Conservation (phyloP, 2,113 vertebrate species). For the Mesembrinibis cayennensis region DNA sequence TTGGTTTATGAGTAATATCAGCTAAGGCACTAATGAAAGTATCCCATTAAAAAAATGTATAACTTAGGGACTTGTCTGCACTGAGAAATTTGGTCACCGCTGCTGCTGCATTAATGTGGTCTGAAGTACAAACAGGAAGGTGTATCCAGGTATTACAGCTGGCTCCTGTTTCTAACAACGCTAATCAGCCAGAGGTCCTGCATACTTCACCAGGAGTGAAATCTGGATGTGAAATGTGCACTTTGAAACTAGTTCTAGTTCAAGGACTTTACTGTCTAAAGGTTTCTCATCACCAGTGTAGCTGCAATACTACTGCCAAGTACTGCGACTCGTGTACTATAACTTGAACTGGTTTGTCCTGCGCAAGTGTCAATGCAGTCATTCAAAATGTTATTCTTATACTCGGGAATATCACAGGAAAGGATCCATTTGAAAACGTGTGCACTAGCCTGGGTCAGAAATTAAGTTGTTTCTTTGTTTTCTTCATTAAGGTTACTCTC, state of each 20-base stretch:
- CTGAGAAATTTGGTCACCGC: slow-evolving; percentile 28
- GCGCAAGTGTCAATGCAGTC: neutral
- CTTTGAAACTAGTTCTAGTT: neutral
- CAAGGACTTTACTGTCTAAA: neutral
- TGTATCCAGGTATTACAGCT: neutral
- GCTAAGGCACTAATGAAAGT: slow-evolving; percentile 55
- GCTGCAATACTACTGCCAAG: neutral
- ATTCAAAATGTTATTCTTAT: neutral
- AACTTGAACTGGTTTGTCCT: neutral
- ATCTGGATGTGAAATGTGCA: neutral
- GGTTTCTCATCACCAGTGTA: neutral
- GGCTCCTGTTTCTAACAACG: neutral
- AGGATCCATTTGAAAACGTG: neutral
- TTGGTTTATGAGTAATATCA: slow-evolving; percentile 64
- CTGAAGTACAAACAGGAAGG: neutral
- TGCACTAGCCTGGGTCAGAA: neutral
- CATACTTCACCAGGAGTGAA: neutral
- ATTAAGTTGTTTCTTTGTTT: neutral
- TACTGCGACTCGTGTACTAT: fast-evolving
- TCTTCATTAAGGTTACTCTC: neutral
- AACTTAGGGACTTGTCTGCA: slow-evolving; percentile 37
- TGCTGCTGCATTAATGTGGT: neutral
- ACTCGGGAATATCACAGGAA: neutral
- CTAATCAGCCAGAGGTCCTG: neutral
- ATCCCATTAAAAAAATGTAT: slow-evolving; percentile 62